Conservation (phyloP, 2,888 invertebrate genomes). For the Electrophaes corylata region DNA sequence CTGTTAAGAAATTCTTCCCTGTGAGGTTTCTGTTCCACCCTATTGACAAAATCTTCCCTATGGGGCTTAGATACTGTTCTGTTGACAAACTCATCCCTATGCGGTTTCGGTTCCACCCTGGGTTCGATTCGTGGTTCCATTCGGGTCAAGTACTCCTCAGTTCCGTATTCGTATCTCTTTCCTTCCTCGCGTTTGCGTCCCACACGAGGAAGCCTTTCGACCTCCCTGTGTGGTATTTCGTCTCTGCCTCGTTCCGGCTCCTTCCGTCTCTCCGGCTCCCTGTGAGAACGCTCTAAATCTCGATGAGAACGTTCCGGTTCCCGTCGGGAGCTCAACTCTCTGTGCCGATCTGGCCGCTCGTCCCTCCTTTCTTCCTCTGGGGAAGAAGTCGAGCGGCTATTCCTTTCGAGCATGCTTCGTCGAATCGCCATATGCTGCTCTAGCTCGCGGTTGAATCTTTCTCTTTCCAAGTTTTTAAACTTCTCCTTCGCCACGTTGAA, state of each 20-base stretch:
- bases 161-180: conserved; percentile 75
- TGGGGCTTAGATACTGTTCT: conserved; percentile 28
- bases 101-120: conserved; percentile 22
- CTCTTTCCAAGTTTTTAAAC: conserved; percentile 91
- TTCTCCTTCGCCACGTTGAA: conserved; percentile 95
- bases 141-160: conserved; percentile 74
- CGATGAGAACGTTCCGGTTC: conserved; percentile 77
- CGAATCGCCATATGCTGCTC: conserved; percentile 81
- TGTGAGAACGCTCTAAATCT: conserved; percentile 64
- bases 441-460: conserved; percentile 84
- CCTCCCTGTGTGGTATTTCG: conserved; percentile 65
- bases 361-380: conserved; percentile 80
- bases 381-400: conserved; percentile 82
- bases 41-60: conserved; percentile 68
- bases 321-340: conserved; percentile 72
- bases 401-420: conserved; percentile 79
- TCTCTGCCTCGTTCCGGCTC: conserved; percentile 69
- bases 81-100: conserved; percentile 67
- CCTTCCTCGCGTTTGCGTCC: conserved; percentile 73
- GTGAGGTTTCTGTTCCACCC: conserved; percentile 24
- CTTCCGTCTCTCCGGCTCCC: conserved; percentile 67
- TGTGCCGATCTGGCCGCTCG: conserved; percentile 76
- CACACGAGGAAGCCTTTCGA: conserved; percentile 75
- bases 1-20: conserved; percentile 72
- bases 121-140: conserved; percentile 13